A percentile compares a stretch with the other conserved stretches of the same genome.
Evolutionary conservation across 2,113 vertebrate genomes (phyloP).

Genomic region (Pelobates fuscus): DNA sequence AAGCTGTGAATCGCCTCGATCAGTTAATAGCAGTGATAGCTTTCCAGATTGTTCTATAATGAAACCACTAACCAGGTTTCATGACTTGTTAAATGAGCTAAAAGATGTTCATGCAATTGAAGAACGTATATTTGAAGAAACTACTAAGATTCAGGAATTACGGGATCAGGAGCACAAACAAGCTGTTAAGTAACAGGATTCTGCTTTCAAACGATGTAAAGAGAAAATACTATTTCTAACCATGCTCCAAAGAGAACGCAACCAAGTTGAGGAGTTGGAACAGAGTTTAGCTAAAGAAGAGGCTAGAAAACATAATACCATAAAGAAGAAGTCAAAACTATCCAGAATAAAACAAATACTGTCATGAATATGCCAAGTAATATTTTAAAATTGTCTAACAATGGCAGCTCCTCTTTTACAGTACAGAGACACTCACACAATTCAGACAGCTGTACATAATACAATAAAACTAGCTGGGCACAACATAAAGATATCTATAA

Average conservation of each 20-base stretch:
- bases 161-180: conserved; percentile 5
- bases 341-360: conserved; percentile 2
- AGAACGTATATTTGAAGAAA: conserved; percentile 63
- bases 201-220: not conserved
- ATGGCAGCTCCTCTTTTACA: no score
- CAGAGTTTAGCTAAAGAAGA: conserved; percentile 51
- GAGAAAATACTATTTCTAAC: conserved; percentile 55
- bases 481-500: no score
- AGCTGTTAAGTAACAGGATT: not conserved
- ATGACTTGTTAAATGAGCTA: not conserved
- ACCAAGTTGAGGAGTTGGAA: conserved; percentile 62
- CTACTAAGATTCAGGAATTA: conserved; percentile 57
- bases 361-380: conserved; percentile 2
- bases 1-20: not conserved
- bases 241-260: conserved; percentile 60
- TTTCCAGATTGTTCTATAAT: not conserved
- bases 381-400: not conserved
- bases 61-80: not conserved
- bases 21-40: not conserved
- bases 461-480: no score
- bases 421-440: no score
- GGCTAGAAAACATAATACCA: conserved; percentile 4
- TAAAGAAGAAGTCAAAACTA: conserved; percentile 26
- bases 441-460: no score
- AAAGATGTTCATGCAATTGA: conserved; percentile 28